These are phyloP conservation scores for Oedothorax gibbosus DNA, from an alignment of 1,140 invertebrate genomes.

Conservation along the genomic window DNA sequence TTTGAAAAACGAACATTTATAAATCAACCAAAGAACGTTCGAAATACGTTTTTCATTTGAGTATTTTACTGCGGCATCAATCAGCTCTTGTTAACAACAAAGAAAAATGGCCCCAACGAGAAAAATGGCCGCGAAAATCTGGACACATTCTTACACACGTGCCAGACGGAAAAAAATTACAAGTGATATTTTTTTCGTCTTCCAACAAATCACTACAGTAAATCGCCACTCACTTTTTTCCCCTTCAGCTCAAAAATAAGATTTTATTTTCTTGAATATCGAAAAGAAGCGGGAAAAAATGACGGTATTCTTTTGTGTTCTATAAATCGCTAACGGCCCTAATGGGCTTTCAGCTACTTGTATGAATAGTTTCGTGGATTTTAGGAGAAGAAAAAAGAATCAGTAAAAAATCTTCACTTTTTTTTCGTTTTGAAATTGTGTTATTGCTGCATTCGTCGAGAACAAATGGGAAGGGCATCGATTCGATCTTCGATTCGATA, in stretches of 20 bases:
- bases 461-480: conserved; percentile 2
- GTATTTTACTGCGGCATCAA: conserved; percentile 26
- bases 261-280: conserved; percentile 17
- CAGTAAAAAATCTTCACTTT: background rate
- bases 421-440: conserved; percentile 17
- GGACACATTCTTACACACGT: conserved; percentile 17
- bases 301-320: conserved; percentile 14
- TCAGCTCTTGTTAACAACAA: conserved; percentile 9
- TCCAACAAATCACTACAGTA: conserved; percentile 33
- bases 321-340: conserved; percentile 25
- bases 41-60: conserved; percentile 37
- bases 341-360: conserved; percentile 32
- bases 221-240: conserved; percentile 3
- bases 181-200: conserved; percentile 12
- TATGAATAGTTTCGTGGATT: conserved; percentile 36
- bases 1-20: background rate
- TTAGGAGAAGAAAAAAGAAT: background rate
- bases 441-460: conserved; percentile 21
- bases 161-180: background rate
- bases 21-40: conserved; percentile 10
- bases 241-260: background rate
- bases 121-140: conserved; percentile 8
- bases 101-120: conserved; percentile 17
- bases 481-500: conserved; percentile 22
- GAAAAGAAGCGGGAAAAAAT: conserved; percentile 6